These are phyloP conservation scores for Pachyrhynchus sulphureomaculatus DNA, from an alignment of 1,140 invertebrate species.

Conservation along the genomic window DNA sequence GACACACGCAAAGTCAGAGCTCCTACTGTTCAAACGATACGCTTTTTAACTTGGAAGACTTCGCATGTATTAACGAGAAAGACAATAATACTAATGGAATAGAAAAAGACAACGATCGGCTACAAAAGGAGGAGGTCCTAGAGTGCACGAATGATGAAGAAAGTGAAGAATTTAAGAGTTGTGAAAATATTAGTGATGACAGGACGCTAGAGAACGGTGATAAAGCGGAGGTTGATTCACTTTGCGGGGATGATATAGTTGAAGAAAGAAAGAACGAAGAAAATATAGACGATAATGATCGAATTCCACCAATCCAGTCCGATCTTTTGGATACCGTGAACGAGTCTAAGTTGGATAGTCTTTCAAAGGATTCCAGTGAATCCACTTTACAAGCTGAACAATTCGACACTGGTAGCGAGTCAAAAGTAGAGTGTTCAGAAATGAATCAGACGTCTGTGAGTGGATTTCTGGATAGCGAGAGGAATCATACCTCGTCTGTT, in stretches of 20 bases:
- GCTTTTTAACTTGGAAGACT: constrained; percentile 60
- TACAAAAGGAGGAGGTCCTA: constrained; percentile 5
- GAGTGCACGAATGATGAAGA: constrained; percentile 4
- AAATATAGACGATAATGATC: not conserved
- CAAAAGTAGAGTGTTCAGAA: not conserved
- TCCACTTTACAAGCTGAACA: constrained; percentile 16
- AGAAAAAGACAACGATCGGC: not conserved
- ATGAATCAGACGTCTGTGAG: not conserved
- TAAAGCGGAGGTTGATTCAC: not conserved
- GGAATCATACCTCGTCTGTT: constrained; percentile 15
- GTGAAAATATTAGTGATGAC: not conserved
- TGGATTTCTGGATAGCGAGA: constrained; percentile 13
- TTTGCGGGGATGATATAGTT: not conserved
- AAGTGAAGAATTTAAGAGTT: not conserved
- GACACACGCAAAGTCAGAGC: constrained; percentile 60
- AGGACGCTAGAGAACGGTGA: constrained; percentile 2
- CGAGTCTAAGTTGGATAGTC: constrained; percentile 28
- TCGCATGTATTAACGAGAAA: constrained; percentile 28
- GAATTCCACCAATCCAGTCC: not conserved
- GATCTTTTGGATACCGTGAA: constrained; percentile 20
- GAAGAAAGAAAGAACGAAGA: not conserved
- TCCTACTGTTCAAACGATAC: constrained; percentile 64
- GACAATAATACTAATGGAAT: not conserved
- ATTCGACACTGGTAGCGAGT: not conserved
- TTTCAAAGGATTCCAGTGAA: constrained; percentile 10